Base-by-base conservation (phyloP, 2,113 vertebrate species). In the Tragulus kanchil region DNA sequence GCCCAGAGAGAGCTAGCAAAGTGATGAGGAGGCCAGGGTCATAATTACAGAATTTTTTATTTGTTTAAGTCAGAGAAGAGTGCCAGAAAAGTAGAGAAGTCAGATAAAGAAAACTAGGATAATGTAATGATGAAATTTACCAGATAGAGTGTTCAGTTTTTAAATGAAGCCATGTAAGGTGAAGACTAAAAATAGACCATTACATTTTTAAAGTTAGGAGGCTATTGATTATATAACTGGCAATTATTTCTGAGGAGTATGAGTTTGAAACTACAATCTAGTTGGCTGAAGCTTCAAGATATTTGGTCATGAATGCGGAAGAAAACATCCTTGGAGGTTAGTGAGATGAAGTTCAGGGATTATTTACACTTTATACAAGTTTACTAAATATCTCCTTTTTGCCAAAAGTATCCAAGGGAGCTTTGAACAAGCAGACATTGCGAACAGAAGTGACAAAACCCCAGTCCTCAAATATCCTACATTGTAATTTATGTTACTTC, bases 291-390 rank as follows among this genome's bases (percentile, higher is more conserved):
- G 42, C 77, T 62, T 94, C 21, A 92, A 25, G 3, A 52, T 73
- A 62, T 84, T 52, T 90, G 26, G 15, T 64, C 13, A 6, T 86
- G 19, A 58, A 3, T 48, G 11, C 54, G 25, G 89, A 82, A 78
- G 5, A 61, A 84, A 83, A 79, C 14, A 31, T 84, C 48, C 5
- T 23, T 5, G 69, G 62, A 84, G 3, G 5, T 85, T 86, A 52
- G n/a, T 65, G 36, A 94, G 28, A 5, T 25, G 54, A 6, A 36
- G 5, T 25, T 48, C 45, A 79, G 6, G 42, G 25, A 78, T 64
- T 19, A 88, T 73, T 81, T 73, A 56, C 36, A 21, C 75, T 95
- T 91, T 81, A 59, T 88, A 91, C 61, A 71, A 81, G 9, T 67
- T 50, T 65, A 54, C 45, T 56, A 73, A 91, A 17, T 90, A 8